These are phyloP conservation scores for Mus pahari DNA, from an alignment of 2,113 vertebrate genomes.

Conservation along the genomic window DNA sequence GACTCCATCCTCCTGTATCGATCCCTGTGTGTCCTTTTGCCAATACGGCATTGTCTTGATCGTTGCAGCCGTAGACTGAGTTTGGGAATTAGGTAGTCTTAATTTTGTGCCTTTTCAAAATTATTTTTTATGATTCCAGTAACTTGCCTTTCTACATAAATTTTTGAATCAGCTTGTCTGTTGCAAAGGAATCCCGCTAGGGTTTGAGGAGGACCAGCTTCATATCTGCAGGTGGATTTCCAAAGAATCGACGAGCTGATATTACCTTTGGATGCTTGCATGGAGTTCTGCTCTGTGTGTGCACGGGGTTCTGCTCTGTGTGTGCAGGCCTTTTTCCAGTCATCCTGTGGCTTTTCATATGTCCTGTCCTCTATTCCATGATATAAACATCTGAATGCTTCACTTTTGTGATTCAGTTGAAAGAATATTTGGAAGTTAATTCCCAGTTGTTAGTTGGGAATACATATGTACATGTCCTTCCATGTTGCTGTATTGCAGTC, in stretches of 20 bases:
- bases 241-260: rapidly evolving
- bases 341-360: not conserved
- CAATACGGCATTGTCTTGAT: not conserved
- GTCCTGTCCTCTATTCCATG: not conserved
- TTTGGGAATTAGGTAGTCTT: not conserved
- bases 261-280: rapidly evolving
- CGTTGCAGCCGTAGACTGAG: not conserved
- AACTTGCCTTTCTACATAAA: not conserved
- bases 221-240: not conserved
- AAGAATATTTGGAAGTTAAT: not conserved
- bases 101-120: constrained; percentile 21
- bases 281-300: rapidly evolving
- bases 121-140: not conserved
- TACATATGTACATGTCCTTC: not conserved
- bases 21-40: not conserved
- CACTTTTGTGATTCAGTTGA: not conserved
- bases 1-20: not conserved
- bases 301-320: not conserved
- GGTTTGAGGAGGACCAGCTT: not conserved
- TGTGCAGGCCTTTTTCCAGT: not conserved
- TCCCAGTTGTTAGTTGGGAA: not conserved
- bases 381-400: not conserved
- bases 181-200: not conserved
- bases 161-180: not conserved
- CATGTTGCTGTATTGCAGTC: not conserved